Evolutionary conservation across 2,888 invertebrate species (phyloP).

Genomic region (Dryocosmus kuriphilus): DNA sequence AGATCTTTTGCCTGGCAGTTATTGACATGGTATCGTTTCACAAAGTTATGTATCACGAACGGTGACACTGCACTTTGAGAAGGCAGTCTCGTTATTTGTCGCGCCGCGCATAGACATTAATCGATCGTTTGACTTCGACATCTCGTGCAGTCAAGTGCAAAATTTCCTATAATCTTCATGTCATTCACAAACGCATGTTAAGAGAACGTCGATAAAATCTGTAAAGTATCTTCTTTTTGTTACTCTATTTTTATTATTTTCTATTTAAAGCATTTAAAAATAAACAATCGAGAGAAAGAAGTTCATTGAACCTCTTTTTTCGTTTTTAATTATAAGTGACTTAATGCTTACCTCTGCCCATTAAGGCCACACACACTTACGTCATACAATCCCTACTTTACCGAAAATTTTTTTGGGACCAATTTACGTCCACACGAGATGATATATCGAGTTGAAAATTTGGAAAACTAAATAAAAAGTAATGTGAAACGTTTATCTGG

Average conservation of each 20-base stretch:
- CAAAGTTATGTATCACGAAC: slow-evolving; percentile 16
- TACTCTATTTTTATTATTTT: not conserved
- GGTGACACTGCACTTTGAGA: slow-evolving; percentile 19
- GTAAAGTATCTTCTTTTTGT: not conserved
- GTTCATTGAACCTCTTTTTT: not conserved
- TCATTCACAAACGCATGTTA: not conserved
- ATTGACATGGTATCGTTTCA: slow-evolving; percentile 22
- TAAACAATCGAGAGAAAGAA: not conserved
- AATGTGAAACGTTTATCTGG: too few relatives aligned
- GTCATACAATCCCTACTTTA: too few relatives aligned
- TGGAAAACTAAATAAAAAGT: too few relatives aligned
- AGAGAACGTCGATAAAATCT: not conserved
- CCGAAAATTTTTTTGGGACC: too few relatives aligned
- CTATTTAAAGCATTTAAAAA: not conserved
- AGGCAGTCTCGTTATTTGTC: slow-evolving; percentile 22
- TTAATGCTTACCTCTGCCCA: too few relatives aligned
- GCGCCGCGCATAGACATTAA: not conserved
- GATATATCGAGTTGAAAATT: too few relatives aligned
- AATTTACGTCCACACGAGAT: too few relatives aligned
- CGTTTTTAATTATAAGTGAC: not conserved
- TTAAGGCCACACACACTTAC: too few relatives aligned
- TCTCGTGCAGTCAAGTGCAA: not conserved
- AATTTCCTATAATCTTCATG: not conserved
- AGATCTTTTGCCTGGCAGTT: slow-evolving; percentile 6
- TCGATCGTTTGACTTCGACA: slow-evolving; percentile 7